These are phyloP conservation scores for Atta colombica DNA, from an alignment of 1,140 invertebrate genomes.

Conservation along the genomic window DNA sequence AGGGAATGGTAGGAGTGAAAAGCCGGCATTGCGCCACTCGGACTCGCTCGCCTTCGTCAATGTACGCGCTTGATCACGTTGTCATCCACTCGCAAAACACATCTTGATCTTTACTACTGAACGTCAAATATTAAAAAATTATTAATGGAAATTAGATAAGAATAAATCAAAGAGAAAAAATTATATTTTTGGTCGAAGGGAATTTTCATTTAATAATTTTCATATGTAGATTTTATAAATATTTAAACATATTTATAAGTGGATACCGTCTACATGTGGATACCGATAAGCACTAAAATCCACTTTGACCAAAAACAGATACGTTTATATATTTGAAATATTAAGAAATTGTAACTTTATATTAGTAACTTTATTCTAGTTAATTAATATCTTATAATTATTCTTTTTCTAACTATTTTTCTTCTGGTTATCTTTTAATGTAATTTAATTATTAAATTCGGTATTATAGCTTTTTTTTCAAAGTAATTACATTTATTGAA, in stretches of 20 bases:
- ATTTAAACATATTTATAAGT: no score
- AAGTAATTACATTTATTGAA: background rate
- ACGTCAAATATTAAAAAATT: background rate
- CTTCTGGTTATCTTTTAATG: background rate
- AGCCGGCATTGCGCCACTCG: conserved; percentile 76
- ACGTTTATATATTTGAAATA: no score
- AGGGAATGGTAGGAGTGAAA: conserved; percentile 60
- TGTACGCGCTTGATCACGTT: conserved; percentile 56
- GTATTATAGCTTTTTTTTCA: background rate
- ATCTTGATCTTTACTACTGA: conserved; percentile 67
- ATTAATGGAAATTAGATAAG: no score
- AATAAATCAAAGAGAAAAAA: no score
- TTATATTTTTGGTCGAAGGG: no score
- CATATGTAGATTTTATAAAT: no score
- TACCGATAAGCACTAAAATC: no score
- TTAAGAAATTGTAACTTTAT: background rate
- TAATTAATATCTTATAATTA: background rate
- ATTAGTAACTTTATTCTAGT: background rate
- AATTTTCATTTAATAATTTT: no score
- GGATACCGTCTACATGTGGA: no score
- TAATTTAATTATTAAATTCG: background rate
- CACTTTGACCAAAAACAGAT: no score
- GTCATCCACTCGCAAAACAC: conserved; percentile 44
- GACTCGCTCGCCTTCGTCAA: conserved; percentile 30
- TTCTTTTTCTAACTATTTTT: background rate